Conservation (phyloP, 1,140 invertebrate genomes). For the Zaprionus taronus region DNA sequence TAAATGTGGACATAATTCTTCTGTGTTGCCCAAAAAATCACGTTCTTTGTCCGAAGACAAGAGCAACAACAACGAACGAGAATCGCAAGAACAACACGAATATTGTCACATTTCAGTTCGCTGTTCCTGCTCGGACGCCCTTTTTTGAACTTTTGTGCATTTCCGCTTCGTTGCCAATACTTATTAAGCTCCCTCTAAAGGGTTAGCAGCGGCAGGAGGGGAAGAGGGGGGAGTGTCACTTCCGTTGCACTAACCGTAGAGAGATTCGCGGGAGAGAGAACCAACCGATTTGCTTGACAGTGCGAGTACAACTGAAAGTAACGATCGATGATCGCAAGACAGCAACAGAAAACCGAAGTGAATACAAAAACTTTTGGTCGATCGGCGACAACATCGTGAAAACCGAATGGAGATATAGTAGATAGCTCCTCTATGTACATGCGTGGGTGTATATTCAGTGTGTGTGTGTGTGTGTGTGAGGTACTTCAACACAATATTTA, state of each 20-base stretch:
- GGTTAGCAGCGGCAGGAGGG: neutral
- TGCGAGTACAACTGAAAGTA: slow-evolving; percentile 77
- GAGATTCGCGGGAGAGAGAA: slow-evolving; percentile 23
- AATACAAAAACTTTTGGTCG: slow-evolving; percentile 5
- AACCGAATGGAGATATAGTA: slow-evolving; percentile 19
- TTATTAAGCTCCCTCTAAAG: slow-evolving; percentile 39
- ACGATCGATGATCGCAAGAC: slow-evolving; percentile 63
- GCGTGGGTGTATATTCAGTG: neutral
- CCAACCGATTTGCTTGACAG: slow-evolving; percentile 79
- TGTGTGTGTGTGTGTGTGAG: slow-evolving; percentile 12
- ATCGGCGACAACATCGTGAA: slow-evolving; percentile 34
- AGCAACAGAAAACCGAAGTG: slow-evolving; percentile 12
- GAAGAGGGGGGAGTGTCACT: slow-evolving; percentile 32
- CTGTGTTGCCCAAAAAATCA: slow-evolving; percentile 62
- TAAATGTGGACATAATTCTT: slow-evolving; percentile 63
- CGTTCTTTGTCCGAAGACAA: slow-evolving; percentile 67
- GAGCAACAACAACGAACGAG: slow-evolving; percentile 16
- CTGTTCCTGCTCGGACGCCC: slow-evolving; percentile 29
- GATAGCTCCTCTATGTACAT: neutral
- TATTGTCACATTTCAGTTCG: slow-evolving; percentile 23
- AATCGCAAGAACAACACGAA: slow-evolving; percentile 13
- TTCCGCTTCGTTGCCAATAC: slow-evolving; percentile 75
- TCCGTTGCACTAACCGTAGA: slow-evolving; percentile 68
- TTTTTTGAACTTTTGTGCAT: slow-evolving; percentile 48
- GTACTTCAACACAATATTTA: slow-evolving; percentile 49